Base-by-base conservation (phyloP, 2,113 vertebrate genomes). In the Prunella himalayana region DNA sequence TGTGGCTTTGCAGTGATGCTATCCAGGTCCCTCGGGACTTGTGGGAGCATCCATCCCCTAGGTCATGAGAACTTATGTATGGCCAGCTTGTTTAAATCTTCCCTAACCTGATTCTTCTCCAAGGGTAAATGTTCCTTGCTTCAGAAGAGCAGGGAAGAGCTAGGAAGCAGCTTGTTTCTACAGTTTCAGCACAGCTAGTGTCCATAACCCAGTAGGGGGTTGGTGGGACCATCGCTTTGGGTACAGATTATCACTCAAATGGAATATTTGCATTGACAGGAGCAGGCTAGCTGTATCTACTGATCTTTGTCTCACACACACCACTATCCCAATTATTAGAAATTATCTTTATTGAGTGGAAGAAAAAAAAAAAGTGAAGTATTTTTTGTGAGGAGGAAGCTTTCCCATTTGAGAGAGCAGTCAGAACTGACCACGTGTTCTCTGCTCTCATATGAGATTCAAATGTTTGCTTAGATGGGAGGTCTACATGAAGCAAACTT, bases 281-380 rank as follows among this genome's bases (percentile, higher is more conserved):
- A 84, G 23, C 28, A 10, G 35, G n/a, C 22, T 21, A 28, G 30
- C 31, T 1, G 0, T 60, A 39, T 35, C 19, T 37, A 3, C 47
- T 27, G 37, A 42, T 51, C 15, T 47, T 3, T 6, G 10, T 24
- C 3, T 72, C 6, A 21, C 41, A 30, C 8, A 37, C 3, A 41
- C n/a, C 79, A 1, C 25, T 73, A 27, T 72, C 10, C 5, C 27
- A 73, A 6, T 56, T 66, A 24, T 13, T 81, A 65, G 16, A 30
- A 41, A 1, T 69, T 77, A 35, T 44, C 33, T 80, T 83, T 60
- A 47, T 6, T 7, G 49, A 21, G 35, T 20, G 24, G 5, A 60
- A 60, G 20, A 22, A 56, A 56, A 60, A 23, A 22, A 56, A 56
- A 23, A 15, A 23, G 10, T 8, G 8, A 42, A 56, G 28, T 8